Base-by-base conservation (phyloP, 1,140 invertebrate genomes). In the Cyphomyrmex costatus region DNA sequence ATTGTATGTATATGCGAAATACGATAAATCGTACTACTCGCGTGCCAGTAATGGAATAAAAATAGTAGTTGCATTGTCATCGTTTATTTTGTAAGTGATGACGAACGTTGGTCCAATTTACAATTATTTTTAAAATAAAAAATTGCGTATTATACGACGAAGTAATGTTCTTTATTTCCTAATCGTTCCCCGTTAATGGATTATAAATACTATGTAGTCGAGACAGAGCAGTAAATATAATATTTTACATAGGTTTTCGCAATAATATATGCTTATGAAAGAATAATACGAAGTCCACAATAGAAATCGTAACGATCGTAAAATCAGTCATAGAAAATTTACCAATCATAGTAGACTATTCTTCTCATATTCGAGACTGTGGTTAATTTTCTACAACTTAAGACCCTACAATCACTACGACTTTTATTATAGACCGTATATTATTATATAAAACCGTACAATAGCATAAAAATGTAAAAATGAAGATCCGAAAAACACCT, bases 41-140 rank as follows among this genome's bases (percentile, higher is more conserved):
- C 78, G 53, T 49, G 21, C 42, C 10, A 5, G 53, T 83, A 83
- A 83, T 83, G 68, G 53, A 83, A 83, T 83, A 83, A 83, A 83
- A 83, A 83, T 83, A 36, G 36, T 3, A 60, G 24, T 60, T 60
- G 56, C 68, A 60, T 74, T 21, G 61, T 36, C 27, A 33, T 53
- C 27, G 16, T 74, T 46, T 16, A 61, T 73, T 83, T 74, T 12
- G 24, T 49, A 21, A n/a, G n/a, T 46, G n/a, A 12, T 73, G 79
- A 74, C 42, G 36, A 74, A 83, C 42, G 53, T 21, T 73, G 66
- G 68, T n/a, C 7, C 46, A 42, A 33, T n/a, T 60, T 74, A 60
- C 58, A 83, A 83, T 74, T 82, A 82, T 82, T 61, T 49, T 74
- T 14, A 30, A 60, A 46, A 80, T 33, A 36, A 6, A 21, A 14